Evolutionary conservation across 2,113 vertebrate species (phyloP).

Genomic region (Urocolius indicus): DNA sequence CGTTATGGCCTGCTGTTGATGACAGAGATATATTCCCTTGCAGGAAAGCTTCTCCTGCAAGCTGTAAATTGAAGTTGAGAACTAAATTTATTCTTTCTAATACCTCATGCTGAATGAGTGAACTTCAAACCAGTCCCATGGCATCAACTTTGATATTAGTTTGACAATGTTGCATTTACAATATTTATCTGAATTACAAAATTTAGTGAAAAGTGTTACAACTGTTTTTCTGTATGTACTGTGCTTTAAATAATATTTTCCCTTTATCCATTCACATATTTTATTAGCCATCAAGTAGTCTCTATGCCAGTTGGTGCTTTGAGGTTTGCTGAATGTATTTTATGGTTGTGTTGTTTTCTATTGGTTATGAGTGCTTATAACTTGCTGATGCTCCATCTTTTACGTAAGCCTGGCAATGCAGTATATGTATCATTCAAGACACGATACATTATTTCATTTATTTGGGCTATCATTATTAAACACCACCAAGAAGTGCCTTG

Average conservation of each 20-base stretch:
- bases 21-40: slow-evolving; percentile 28
- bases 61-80: slow-evolving; percentile 52
- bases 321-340: background rate
- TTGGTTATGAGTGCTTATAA: background rate
- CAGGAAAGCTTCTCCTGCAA: slow-evolving; percentile 15
- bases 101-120: background rate
- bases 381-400: background rate
- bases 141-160: slow-evolving; percentile 10
- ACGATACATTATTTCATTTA: background rate
- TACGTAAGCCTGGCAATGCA: background rate
- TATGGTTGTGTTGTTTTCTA: background rate
- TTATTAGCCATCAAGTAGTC: background rate
- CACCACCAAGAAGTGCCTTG: background rate
- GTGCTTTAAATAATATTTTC: background rate
- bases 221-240: background rate
- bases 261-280: background rate
- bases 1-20: slow-evolving; percentile 6
- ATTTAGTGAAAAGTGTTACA: slow-evolving; percentile 30
- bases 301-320: background rate
- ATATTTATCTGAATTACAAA: slow-evolving; percentile 10
- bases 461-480: background rate
- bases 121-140: slow-evolving; percentile 28
- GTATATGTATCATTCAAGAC: background rate
- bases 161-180: background rate
- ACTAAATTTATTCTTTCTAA: slow-evolving; percentile 51